Base-by-base conservation (phyloP, 1,140 invertebrate genomes). In the Thrips palmi region DNA sequence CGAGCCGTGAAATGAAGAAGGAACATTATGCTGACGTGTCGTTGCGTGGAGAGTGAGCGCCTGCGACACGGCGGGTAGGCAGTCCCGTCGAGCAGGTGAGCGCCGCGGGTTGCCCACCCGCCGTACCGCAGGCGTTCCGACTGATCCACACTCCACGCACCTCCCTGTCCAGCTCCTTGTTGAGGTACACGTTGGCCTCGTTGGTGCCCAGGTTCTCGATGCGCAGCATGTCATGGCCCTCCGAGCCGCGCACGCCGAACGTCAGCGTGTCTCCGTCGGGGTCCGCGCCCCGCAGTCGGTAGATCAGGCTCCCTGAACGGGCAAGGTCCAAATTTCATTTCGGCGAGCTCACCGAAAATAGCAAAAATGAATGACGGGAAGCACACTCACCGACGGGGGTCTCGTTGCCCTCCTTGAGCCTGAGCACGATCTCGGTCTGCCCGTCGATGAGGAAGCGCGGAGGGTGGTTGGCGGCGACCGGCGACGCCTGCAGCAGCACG, bases 101-200 rank as follows among this genome's bases (percentile, higher is more conserved):
- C n/a, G n/a, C n/a, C n/a, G n/a, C n/a, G n/a, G n/a, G n/a, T n/a
- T n/a, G n/a, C n/a, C n/a, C n/a, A n/a, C n/a, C n/a, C n/a, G n/a
- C n/a, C n/a, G n/a, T n/a, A n/a, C n/a, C n/a, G n/a, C n/a, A n/a
- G n/a, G n/a, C n/a, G n/a, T n/a, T n/a, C n/a, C n/a, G n/a, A n/a
- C n/a, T n/a, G n/a, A n/a, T n/a, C n/a, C n/a, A n/a, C n/a, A n/a
- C n/a, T n/a, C n/a, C n/a, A 44, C 42, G 58, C 62, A 81, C 80
- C 67, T 93, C 86, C 60, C 86, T 68, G 60, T 92, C 86, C 42
- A 93, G 68, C 60, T 86, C 74, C 63, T 83, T 84, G 57, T 77
- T 77, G 50, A 93, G 64, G 55, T 80, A 84, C 46, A 93, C 66
- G 56, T 86, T 77, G 42, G 86, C 86, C 66, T 87, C 79, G 51